Evolutionary conservation across 1,140 invertebrate species (phyloP).

Genomic region (Tribolium madens): DNA sequence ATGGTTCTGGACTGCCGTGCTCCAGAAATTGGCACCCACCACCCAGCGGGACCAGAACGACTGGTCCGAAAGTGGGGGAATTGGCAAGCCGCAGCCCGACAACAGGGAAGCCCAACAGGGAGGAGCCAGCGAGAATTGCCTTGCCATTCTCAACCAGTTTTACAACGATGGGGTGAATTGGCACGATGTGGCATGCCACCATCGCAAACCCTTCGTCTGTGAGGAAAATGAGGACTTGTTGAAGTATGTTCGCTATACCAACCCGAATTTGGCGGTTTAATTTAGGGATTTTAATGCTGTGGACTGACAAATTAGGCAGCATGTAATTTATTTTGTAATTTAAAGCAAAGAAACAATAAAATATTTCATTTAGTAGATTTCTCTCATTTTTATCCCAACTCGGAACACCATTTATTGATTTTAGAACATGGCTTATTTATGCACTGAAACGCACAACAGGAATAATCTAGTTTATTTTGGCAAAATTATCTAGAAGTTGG

Average conservation of each 20-base stretch:
- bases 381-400: not conserved
- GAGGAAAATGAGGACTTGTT: slow-evolving; percentile 85
- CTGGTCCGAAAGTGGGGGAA: slow-evolving; percentile 84
- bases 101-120: slow-evolving; percentile 82
- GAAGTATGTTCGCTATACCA: slow-evolving; percentile 83
- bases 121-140: slow-evolving; percentile 82
- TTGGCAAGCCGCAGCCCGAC: slow-evolving; percentile 84
- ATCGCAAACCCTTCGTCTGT: slow-evolving; percentile 85
- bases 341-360: not conserved
- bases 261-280: slow-evolving; percentile 78
- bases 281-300: slow-evolving; percentile 25
- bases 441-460: too few species aligned
- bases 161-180: slow-evolving; percentile 89
- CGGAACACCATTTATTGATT: not conserved
- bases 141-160: slow-evolving; percentile 85
- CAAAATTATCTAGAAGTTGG: too few species aligned
- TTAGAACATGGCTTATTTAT: too few species aligned
- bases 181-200: slow-evolving; percentile 89
- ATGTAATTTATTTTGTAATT: slow-evolving; percentile 34
- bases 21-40: slow-evolving; percentile 83
- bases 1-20: slow-evolving; percentile 89
- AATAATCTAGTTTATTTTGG: too few species aligned
- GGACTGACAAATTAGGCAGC: slow-evolving; percentile 38
- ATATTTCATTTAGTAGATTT: not conserved
- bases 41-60: slow-evolving; percentile 82